Percentiles rank a stretch among this genome's conserved stretches.
These are phyloP conservation scores for Hydrolagus colliei DNA, from an alignment of 2,797 vertebrate genomes.

Conservation along the genomic window DNA sequence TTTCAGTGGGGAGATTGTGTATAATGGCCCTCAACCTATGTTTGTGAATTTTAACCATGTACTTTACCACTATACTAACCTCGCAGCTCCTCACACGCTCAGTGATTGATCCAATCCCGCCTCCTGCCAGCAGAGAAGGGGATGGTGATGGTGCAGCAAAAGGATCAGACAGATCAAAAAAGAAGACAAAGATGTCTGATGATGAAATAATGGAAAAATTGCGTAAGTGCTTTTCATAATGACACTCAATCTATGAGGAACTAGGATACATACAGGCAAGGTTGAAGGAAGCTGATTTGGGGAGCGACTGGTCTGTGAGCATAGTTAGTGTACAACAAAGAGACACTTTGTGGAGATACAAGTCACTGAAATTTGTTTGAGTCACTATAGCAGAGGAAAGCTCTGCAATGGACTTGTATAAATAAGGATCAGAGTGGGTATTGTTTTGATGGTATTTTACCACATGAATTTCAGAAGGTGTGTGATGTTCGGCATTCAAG, in stretches of 20 bases:
- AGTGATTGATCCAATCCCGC: slow-evolving; percentile 89
- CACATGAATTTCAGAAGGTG: background rate
- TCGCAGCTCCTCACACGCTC: slow-evolving; percentile 85
- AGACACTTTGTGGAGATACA: too few species aligned
- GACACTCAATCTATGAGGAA: background rate
- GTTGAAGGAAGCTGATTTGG: too few species aligned
- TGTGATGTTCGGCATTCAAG: background rate
- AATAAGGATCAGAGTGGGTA: background rate
- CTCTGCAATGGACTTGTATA: too few species aligned
- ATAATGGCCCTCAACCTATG: too few species aligned
- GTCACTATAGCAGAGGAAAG: too few species aligned
- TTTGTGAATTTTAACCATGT: too few species aligned
- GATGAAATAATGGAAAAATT: slow-evolving; percentile 98
- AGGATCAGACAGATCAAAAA: slow-evolving; percentile 78
- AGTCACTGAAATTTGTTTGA: too few species aligned
- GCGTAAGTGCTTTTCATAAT: slow-evolving; percentile 57
- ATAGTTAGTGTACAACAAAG: too few species aligned
- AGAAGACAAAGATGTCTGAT: slow-evolving; percentile 93
- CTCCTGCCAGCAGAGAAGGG: slow-evolving; percentile 59
- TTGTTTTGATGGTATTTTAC: background rate
- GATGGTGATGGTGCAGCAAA: slow-evolving; percentile 69
- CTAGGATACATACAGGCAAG: too few species aligned
- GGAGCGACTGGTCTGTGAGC: too few species aligned
- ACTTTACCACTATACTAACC: too few species aligned
- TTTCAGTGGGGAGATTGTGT: too few species aligned